phyloP scores from a whole-genome alignment of 2,888 invertebrate genomes.

The Horisme vitalbata region DNA sequence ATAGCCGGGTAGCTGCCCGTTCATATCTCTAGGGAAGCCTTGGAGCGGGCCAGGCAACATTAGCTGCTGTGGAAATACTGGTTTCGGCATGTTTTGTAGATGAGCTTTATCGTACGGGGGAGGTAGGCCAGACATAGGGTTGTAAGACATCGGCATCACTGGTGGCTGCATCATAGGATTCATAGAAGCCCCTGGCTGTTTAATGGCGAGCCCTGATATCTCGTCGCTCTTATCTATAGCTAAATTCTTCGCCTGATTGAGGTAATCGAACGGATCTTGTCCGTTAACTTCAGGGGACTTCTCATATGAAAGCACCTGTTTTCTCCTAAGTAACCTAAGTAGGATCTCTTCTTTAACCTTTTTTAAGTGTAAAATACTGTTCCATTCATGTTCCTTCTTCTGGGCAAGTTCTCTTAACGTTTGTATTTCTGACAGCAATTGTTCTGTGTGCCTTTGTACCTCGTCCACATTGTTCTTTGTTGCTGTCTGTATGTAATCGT shows the following conservation, averaged over 20 bases:
- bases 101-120: slow-evolving; percentile 77
- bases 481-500: slow-evolving; percentile 85
- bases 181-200: slow-evolving; percentile 60
- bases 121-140: slow-evolving; percentile 68
- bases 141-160: slow-evolving; percentile 66
- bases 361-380: slow-evolving; percentile 90
- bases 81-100: slow-evolving; percentile 70
- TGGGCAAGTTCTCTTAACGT: slow-evolving; percentile 88
- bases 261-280: slow-evolving; percentile 69
- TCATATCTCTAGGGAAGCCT: slow-evolving; percentile 75
- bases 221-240: slow-evolving; percentile 78
- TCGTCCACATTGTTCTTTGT: slow-evolving; percentile 84
- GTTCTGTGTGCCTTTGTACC: slow-evolving; percentile 85
- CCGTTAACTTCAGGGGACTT: slow-evolving; percentile 70
- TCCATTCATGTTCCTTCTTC: slow-evolving; percentile 94
- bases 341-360: slow-evolving; percentile 93
- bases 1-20: slow-evolving; percentile 83
- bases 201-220: slow-evolving; percentile 70
- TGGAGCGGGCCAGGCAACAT: slow-evolving; percentile 69
- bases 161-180: slow-evolving; percentile 64
- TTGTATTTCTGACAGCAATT: slow-evolving; percentile 85
- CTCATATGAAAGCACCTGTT: slow-evolving; percentile 83
- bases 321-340: slow-evolving; percentile 86
- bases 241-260: slow-evolving; percentile 69
- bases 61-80: slow-evolving; percentile 66